phyloP scores from a whole-genome alignment of 1,140 invertebrate species.

The Theocolax elegans region DNA sequence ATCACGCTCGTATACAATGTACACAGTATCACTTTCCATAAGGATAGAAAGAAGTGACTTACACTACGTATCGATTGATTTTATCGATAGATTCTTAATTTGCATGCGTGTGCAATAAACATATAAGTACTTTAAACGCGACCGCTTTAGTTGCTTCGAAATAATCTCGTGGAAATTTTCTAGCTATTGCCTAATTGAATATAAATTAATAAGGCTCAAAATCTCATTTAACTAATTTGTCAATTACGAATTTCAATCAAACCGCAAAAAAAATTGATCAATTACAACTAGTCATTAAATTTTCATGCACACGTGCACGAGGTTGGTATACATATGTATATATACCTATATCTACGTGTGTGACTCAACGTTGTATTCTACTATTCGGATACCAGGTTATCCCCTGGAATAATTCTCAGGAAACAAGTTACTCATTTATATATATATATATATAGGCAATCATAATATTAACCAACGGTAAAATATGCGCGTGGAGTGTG shows the following conservation, averaged over 20 bases:
- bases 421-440: slow-evolving; percentile 6
- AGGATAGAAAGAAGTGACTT: too few relatives aligned
- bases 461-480: slow-evolving; percentile 24
- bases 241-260: not conserved
- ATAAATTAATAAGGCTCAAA: too few relatives aligned
- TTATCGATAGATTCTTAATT: slow-evolving; percentile 6
- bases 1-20: too few relatives aligned
- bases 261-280: not conserved
- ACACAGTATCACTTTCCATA: too few relatives aligned
- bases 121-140: not conserved
- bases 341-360: too few relatives aligned
- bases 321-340: too few relatives aligned
- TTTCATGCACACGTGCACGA: slow-evolving; percentile 8
- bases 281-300: slow-evolving; percentile 3
- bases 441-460: slow-evolving; percentile 38
- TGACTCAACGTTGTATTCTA: too few relatives aligned
- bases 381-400: too few relatives aligned
- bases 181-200: slow-evolving; percentile 5
- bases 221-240: not conserved
- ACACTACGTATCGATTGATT: not conserved
- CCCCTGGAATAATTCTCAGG: not conserved
- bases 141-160: not conserved
- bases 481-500: not conserved
- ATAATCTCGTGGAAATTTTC: not conserved
- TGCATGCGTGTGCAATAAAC: not conserved